Conservation (phyloP, 1,140 invertebrate genomes). For the Protaetia brevitarsis region DNA sequence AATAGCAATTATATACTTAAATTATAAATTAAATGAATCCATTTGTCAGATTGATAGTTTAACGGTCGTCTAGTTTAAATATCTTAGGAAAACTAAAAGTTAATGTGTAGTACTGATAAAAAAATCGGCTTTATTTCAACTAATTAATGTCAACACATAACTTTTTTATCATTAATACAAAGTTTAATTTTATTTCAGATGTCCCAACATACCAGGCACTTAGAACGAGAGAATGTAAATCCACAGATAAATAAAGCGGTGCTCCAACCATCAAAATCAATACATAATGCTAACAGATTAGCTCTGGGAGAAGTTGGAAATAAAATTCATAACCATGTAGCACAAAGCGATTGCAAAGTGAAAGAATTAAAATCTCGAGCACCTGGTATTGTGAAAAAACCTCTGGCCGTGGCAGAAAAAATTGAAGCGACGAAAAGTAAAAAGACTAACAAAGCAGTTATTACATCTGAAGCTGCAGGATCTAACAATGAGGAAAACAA, state of each 20-base stretch:
- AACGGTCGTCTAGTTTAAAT: constrained; percentile 30
- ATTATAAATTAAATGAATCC: no score
- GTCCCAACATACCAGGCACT: constrained; percentile 8
- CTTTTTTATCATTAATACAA: no score
- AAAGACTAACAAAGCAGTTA: background rate
- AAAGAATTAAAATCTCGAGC: background rate
- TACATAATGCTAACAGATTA: constrained; percentile 27
- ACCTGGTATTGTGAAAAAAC: background rate
- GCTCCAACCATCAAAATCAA: background rate
- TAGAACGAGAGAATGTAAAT: constrained; percentile 32
- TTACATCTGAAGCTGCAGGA: background rate
- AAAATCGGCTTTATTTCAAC: no score
- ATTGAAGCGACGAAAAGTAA: background rate
- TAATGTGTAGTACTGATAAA: background rate
- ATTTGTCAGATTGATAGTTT: constrained; percentile 20
- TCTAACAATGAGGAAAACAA: background rate
- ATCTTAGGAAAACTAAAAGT: background rate
- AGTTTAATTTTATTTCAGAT: constrained; percentile 28
- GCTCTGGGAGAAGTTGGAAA: constrained; percentile 38
- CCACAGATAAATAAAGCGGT: constrained; percentile 20
- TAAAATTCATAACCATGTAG: constrained; percentile 21
- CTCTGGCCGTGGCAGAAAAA: background rate
- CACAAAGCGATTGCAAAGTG: background rate
- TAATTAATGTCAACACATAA: no score
- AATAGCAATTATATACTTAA: no score